A percentile compares a stretch with the other conserved stretches of the same genome.
phyloP scores from a whole-genome alignment of 2,113 vertebrate genomes.

The Myrmecobius fasciatus region DNA sequence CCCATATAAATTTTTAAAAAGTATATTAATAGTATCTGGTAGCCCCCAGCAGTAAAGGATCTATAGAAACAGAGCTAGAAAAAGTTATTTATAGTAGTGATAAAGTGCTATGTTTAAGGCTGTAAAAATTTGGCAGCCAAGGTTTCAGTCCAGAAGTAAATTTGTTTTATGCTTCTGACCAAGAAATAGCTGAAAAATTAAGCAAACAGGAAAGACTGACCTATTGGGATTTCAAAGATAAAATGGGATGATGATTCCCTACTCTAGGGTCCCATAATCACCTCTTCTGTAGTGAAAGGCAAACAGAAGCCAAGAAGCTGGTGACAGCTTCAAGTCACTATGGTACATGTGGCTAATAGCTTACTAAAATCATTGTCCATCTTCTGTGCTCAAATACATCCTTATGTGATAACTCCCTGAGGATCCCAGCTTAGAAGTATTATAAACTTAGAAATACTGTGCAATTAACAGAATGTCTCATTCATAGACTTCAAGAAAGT shows the following conservation, averaged over 20 bases:
- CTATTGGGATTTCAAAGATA: constrained; percentile 69
- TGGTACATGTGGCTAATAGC: neutral
- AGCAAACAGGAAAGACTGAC: constrained; percentile 64
- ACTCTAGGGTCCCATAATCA: constrained; percentile 2
- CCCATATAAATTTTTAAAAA: constrained; percentile 59
- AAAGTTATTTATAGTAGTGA: constrained; percentile 70
- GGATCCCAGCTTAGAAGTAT: neutral
- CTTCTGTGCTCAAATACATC: constrained; percentile 7
- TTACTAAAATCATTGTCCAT: constrained; percentile 16
- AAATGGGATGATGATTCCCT: constrained; percentile 62
- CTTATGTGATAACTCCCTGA: constrained; percentile 13
- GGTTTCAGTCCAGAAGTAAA: constrained; percentile 75
- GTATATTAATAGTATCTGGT: constrained; percentile 54
- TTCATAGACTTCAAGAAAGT: neutral
- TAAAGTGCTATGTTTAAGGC: constrained; percentile 73
- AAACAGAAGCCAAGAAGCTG: constrained; percentile 48
- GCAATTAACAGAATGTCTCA: neutral
- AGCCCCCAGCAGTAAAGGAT: constrained; percentile 62
- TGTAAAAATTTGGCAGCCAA: constrained; percentile 72
- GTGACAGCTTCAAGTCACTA: constrained; percentile 8
- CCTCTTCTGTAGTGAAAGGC: constrained; percentile 47
- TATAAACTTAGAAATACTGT: neutral
- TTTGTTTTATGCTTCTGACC: constrained; percentile 61
- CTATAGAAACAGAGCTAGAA: constrained; percentile 62
- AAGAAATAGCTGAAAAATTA: constrained; percentile 70